phyloP scores from a whole-genome alignment of 1,140 invertebrate genomes.

The Tetramorium simillimum region DNA sequence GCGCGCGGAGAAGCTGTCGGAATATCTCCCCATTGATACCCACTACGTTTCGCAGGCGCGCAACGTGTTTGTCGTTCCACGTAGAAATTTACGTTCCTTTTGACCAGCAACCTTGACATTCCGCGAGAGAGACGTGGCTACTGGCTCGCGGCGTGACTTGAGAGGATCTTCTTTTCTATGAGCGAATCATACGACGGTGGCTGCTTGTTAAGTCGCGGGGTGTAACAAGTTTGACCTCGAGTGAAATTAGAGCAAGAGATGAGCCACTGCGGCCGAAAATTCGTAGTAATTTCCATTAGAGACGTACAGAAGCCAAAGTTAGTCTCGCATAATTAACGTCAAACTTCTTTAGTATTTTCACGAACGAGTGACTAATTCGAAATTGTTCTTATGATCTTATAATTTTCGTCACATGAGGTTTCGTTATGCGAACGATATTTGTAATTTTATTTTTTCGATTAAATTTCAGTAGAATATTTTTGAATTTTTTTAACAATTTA shows the following conservation, averaged over 20 bases:
- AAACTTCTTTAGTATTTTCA: background rate
- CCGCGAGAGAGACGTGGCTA: conserved; percentile 61
- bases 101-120: conserved; percentile 70
- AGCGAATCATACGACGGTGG: conserved; percentile 17
- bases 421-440: background rate
- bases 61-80: conserved; percentile 50
- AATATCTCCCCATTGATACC: conserved; percentile 58
- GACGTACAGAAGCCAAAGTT: background rate
- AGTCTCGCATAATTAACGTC: background rate
- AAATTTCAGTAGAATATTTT: background rate
- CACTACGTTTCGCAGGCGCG: background rate
- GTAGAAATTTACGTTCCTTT: conserved; percentile 65
- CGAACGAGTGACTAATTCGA: background rate
- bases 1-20: conserved; percentile 17
- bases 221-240: conserved; percentile 46
- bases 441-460: background rate
- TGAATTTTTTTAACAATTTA: background rate
- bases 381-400: background rate
- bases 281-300: background rate
- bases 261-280: background rate
- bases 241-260: conserved; percentile 33
- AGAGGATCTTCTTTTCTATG: conserved; percentile 43
- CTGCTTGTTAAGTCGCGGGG: conserved; percentile 19
- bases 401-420: too few relatives aligned
- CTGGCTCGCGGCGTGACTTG: background rate